A percentile compares a stretch with the other conserved stretches of the same genome.
These are phyloP conservation scores for Campylomormyrus tamandua DNA, from an alignment of 2,113 vertebrate species.

Conservation along the genomic window DNA sequence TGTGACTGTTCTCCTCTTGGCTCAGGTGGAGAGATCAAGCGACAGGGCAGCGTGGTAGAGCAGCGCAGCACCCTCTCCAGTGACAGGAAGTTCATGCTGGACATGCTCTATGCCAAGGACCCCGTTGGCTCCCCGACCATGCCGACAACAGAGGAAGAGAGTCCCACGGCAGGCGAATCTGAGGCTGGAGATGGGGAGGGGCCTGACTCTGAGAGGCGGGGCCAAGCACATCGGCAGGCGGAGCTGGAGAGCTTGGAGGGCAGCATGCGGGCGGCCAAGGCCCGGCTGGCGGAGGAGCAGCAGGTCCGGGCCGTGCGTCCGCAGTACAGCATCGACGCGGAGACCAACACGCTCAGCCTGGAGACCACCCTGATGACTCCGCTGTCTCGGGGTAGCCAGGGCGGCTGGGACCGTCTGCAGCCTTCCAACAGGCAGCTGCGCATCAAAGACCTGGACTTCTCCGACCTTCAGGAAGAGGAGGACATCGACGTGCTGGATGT, in stretches of 20 bases:
- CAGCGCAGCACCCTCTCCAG: constrained; percentile 60
- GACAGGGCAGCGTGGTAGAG: constrained; percentile 29
- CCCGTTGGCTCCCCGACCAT: neutral
- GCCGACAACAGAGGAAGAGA: neutral
- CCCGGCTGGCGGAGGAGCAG: constrained; percentile 47
- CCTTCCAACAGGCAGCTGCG: constrained; percentile 57
- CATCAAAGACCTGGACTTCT: constrained; percentile 93
- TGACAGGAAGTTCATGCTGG: constrained; percentile 62
- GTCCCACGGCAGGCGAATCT: neutral
- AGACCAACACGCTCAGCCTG: constrained; percentile 58
- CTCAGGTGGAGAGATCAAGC: constrained; percentile 39
- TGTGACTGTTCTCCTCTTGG: neutral
- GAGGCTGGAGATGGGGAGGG: constrained; percentile 9
- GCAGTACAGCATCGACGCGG: constrained; percentile 67
- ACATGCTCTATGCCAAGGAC: constrained; percentile 67
- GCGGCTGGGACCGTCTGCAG: constrained; percentile 60
- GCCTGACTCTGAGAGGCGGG: constrained; percentile 7
- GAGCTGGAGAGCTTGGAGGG: constrained; percentile 55
- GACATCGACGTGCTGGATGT: constrained; percentile 77
- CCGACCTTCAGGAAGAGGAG: constrained; percentile 86
- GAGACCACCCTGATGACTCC: constrained; percentile 61
- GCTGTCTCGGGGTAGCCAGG: constrained; percentile 51
- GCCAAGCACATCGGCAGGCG: constrained; percentile 39
- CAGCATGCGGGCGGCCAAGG: constrained; percentile 43
- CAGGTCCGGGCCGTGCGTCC: constrained; percentile 48